A percentile compares a stretch with the other conserved stretches of the same genome.
Conservation (phyloP, 53 echinoderm and acorn worm species). For the Echinometra lucunter region DNA sequence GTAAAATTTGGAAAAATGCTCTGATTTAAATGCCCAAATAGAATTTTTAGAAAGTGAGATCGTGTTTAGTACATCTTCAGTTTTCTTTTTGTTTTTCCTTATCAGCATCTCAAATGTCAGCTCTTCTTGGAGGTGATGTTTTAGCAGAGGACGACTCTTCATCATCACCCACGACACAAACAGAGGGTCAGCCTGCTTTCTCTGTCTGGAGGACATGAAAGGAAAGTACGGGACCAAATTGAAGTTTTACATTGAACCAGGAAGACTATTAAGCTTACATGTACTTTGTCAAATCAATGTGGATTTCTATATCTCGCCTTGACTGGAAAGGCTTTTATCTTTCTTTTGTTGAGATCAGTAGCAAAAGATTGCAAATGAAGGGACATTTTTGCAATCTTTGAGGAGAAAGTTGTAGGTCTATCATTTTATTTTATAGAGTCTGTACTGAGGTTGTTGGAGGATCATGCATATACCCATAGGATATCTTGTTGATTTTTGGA, state of each 20-base stretch:
- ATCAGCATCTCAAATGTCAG: constrained; percentile 95
- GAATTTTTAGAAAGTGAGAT: too few species aligned
- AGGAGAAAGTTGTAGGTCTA: not conserved
- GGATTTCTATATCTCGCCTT: not conserved
- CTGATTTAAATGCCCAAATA: too few species aligned
- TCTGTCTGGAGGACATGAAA: constrained; percentile 93
- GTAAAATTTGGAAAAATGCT: too few species aligned
- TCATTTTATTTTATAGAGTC: not conserved
- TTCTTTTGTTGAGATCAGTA: not conserved
- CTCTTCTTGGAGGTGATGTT: constrained; percentile 91
- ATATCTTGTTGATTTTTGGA: too few species aligned
- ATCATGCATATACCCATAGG: not conserved
- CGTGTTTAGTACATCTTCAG: not conserved
- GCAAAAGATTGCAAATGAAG: not conserved
- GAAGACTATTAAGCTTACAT: not conserved
- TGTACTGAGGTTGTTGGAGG: not conserved
- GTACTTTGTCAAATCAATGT: not conserved
- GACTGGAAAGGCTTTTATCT: not conserved
- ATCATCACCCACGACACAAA: constrained; percentile 68
- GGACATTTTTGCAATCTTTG: not conserved
- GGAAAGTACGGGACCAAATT: constrained; percentile 18
- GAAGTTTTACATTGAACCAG: not conserved
- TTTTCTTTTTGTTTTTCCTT: not conserved
- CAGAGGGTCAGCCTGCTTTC: constrained; percentile 85
- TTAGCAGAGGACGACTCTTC: constrained; percentile 83